Evolutionary conservation across 2,113 vertebrate genomes (phyloP), one percentile per base, ranked within the genome.

Genomic region (Carassius carassius): DNA sequence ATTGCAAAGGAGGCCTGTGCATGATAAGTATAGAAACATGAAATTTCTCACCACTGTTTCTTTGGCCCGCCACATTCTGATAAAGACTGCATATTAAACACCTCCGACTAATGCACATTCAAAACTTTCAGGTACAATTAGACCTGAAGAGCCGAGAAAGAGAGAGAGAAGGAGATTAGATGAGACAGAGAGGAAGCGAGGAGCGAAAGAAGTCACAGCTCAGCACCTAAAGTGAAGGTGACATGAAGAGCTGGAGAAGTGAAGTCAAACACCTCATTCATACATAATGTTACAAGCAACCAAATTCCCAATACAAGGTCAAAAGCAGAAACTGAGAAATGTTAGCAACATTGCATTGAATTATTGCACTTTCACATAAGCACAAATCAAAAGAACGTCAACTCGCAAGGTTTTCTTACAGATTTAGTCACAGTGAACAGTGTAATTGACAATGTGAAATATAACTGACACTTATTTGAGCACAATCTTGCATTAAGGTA

Each of bases 21-120:
- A 86, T 93, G 93, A 93, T 95, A 93, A 94, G 90, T 93, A 93
- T 88, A 92, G 91, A 90, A 90, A 90, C 89, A 92, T 88, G 90
- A 91, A 93, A 92, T 94, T 90, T 85, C 72, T 80, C 76, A 25
- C 49, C 60, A 49, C 82, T 54, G 79, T 81, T 89, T 86, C 85
- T 85, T 62, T 84, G 49, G 56, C 78, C 37, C 78, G 85, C 89
- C 85, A 88, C 89, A 90, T 90, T 78, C 84, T 83, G 88, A 95
- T 91, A 92, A 92, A 91, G 81, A 44, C 21, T 41, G 83, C 87
- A 92, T 91, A 91, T 91, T 89, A 91, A 94, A 90, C 84, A 88
- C 58, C 75, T 86, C 83, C 76, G 78, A 70, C 70, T 77, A 88
- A 90, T 90, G 89, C 65, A 84, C 90, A 91, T 87, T 78, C 73